phyloP scores from a whole-genome alignment of 2,113 vertebrate species.

The Pan paniscus region DNA sequence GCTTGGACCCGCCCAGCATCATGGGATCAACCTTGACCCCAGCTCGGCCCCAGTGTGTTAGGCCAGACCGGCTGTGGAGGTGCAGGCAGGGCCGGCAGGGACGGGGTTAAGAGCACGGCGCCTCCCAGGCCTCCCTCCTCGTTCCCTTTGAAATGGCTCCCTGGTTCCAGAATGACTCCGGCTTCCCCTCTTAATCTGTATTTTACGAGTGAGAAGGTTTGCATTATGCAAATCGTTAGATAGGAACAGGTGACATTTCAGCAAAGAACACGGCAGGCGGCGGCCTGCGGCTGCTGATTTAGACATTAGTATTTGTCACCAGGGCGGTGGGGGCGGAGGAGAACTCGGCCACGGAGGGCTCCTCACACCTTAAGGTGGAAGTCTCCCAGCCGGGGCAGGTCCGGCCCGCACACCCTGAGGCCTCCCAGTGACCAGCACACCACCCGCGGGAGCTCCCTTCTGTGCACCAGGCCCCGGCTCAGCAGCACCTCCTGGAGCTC shows the following conservation, averaged over 20 bases:
- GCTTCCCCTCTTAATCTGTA: slow-evolving; percentile 99
- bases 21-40: background rate
- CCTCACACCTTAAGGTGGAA: slow-evolving; percentile 92
- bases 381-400: slow-evolving; percentile 6
- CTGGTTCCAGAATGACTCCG: slow-evolving; percentile 96
- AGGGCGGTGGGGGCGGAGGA: slow-evolving; percentile 84
- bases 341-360: slow-evolving; percentile 87
- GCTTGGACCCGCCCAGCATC: background rate
- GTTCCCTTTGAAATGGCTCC: slow-evolving; percentile 91
- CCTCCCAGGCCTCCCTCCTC: slow-evolving; percentile 46
- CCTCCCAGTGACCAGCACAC: fast-evolving
- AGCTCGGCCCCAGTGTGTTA: fast-evolving
- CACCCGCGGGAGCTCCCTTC: fast-evolving
- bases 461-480: fast-evolving
- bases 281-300: slow-evolving; percentile 93
- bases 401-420: background rate
- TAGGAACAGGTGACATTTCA: slow-evolving; percentile 99
- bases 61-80: background rate
- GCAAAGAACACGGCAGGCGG: slow-evolving; percentile 92
- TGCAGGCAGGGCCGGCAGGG: slow-evolving; percentile 53
- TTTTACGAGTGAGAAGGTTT: slow-evolving; percentile 99
- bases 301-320: slow-evolving; percentile 99
- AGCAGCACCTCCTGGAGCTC: background rate
- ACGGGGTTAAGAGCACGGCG: slow-evolving; percentile 91
- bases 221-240: slow-evolving; percentile 99